phyloP scores from a whole-genome alignment of 2,113 vertebrate species.

The Pygathrix nemaeus region DNA sequence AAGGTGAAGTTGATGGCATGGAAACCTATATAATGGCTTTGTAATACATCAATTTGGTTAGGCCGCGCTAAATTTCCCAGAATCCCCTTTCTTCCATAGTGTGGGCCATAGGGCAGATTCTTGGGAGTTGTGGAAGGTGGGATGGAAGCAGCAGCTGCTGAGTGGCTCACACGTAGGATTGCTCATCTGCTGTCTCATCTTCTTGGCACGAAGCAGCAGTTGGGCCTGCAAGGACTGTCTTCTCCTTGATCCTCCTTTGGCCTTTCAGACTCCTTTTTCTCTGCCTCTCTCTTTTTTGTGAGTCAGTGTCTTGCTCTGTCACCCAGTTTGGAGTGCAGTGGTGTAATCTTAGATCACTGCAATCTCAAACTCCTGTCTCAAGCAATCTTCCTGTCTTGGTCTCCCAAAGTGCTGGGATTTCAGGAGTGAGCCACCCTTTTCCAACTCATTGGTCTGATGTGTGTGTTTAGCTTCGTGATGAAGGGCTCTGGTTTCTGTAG shows the following conservation, averaged over 20 bases:
- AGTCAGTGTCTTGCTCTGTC: no score
- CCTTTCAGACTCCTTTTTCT: not conserved
- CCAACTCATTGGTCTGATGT: not conserved
- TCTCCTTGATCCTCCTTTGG: not conserved
- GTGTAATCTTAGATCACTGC: no score
- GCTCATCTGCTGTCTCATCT: not conserved
- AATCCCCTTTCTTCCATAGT: not conserved
- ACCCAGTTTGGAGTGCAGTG: no score
- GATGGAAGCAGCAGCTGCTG: not conserved
- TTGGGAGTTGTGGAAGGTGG: not conserved
- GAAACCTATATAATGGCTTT: not conserved
- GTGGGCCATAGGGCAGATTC: not conserved
- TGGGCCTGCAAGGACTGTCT: rapidly evolving
- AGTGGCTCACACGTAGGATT: rapidly evolving
- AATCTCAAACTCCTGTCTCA: no score
- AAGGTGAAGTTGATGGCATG: not conserved
- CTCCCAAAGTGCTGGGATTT: no score
- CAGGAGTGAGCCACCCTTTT: no score
- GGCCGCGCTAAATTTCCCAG: not conserved
- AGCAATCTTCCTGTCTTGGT: no score
- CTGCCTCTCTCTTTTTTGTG: no score
- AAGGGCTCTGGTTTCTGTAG: not conserved
- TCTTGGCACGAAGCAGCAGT: not conserved
- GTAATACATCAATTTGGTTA: not conserved
- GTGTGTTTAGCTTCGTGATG: not conserved